Evolutionary conservation across 2,797 vertebrate species (phyloP).

Genomic region (Cirrhinus molitorella): DNA sequence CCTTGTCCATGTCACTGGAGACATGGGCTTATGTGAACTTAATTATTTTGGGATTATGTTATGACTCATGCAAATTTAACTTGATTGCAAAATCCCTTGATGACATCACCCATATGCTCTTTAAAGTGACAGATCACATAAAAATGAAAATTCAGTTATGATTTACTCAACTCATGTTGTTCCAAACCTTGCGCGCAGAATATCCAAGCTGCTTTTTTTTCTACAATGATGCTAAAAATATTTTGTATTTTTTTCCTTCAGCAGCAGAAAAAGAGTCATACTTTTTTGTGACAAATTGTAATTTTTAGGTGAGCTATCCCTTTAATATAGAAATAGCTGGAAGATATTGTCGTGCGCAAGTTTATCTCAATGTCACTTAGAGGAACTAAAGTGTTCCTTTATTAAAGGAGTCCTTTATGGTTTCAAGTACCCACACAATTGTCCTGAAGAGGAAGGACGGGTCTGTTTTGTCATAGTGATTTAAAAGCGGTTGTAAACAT

Average conservation of each 20-base stretch:
- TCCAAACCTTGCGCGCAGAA: background rate
- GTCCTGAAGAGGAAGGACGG: constrained; percentile 12
- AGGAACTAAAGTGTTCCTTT: background rate
- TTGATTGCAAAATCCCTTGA: background rate
- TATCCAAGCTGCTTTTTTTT: background rate
- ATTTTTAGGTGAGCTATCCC: background rate
- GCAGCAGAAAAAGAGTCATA: background rate
- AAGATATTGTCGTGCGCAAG: background rate
- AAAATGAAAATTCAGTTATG: background rate
- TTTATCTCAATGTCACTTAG: background rate
- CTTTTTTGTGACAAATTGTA: background rate
- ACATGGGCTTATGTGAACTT: constrained; percentile 25
- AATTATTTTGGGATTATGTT: constrained; percentile 49
- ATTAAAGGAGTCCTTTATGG: constrained; percentile 1
- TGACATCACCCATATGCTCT: background rate
- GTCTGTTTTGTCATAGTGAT: constrained; percentile 6
- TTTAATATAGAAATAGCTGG: constrained; percentile 1
- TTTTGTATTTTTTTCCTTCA: background rate
- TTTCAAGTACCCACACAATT: background rate
- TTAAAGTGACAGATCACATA: background rate
- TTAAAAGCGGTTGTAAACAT: constrained; percentile 3
- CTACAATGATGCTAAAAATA: background rate
- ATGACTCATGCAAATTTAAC: constrained; percentile 31
- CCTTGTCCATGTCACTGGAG: background rate
- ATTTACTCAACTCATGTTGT: background rate